Conservation (phyloP, 2,888 invertebrate species). For the Iselma pallidipennis region DNA sequence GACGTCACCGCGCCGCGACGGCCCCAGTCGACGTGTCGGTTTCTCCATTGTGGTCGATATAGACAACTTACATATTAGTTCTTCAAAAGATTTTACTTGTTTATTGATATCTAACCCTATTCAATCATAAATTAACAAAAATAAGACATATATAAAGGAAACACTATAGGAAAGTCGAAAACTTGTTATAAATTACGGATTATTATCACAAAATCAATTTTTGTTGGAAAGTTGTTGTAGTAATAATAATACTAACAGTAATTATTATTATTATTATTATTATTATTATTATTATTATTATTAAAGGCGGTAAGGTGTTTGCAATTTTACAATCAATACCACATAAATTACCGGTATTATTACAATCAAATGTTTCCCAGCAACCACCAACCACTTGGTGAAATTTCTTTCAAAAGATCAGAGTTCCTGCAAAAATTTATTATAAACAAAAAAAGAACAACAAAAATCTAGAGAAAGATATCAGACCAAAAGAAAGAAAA, state of each 20-base stretch:
- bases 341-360: conserved; percentile 6
- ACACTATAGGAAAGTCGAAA: too few relatives aligned
- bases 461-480: too few relatives aligned
- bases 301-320: not conserved
- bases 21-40: conserved; percentile 30
- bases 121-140: not conserved
- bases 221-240: too few relatives aligned
- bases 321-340: conserved; percentile 6
- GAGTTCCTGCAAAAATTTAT: not conserved
- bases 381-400: not conserved
- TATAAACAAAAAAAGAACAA: not conserved
- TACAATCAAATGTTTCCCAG: conserved; percentile 2
- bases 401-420: not conserved
- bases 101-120: not conserved
- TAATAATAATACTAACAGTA: not conserved
- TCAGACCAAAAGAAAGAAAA: not conserved
- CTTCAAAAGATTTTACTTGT: not conserved
- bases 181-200: too few relatives aligned
- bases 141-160: too few relatives aligned
- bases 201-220: too few relatives aligned
- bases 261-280: not conserved
- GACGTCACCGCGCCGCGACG: conserved; percentile 37
- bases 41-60: conserved; percentile 32
- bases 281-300: not conserved
- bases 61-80: not conserved